Evolutionary conservation across 2,888 invertebrate genomes (phyloP), one percentile per base, ranked within the genome.

Genomic region (Nemotelus pantherinus): DNA sequence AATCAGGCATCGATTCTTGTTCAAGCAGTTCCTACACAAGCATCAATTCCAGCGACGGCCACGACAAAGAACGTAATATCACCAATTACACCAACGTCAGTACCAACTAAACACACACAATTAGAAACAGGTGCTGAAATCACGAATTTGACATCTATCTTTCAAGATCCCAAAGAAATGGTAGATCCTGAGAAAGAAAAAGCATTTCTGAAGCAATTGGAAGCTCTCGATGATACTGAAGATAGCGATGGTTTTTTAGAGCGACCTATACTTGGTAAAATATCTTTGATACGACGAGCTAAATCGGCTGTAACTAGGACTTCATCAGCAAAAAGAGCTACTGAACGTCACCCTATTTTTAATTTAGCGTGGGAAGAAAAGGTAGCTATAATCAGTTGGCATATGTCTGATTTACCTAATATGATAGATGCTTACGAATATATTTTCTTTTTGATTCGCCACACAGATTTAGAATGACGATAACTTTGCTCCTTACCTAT

Each of bases 201-300:
- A 78, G 85, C 85, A 64, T 87, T 87, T 79, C 82, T 86, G 78
- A 85, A 84, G 81, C 84, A 86, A 84, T 82, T 87, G 6, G 85
- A 86, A 79, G 87, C 85, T 2, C 83, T 87, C 2, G 87, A 82
- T 10, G 81, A 87, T 68, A 87, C 87, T 0, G 87, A 87, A 79
- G 87, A 87, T 77, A 87, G 87, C 79, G 86, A 86, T 82, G 82
- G 82, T 25, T 83, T 83, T 81, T 81, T 84, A 89, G 92, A 91
- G 77, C 89, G 89, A 0, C 91, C 92, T n/a, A 86, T 92, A 55
- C 85, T 93, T 79, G 93, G 93, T 0, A 90, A 92, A 76, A 88
- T 92, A 0, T 92, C 92, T 0, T 88, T 93, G 68, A 90, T 91
- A 2, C 88, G 91, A 7, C 86, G 93, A n/a, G 93, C 92, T 0